Evolutionary conservation across 2,888 invertebrate species (phyloP).

Genomic region (Mythimna lalbum): DNA sequence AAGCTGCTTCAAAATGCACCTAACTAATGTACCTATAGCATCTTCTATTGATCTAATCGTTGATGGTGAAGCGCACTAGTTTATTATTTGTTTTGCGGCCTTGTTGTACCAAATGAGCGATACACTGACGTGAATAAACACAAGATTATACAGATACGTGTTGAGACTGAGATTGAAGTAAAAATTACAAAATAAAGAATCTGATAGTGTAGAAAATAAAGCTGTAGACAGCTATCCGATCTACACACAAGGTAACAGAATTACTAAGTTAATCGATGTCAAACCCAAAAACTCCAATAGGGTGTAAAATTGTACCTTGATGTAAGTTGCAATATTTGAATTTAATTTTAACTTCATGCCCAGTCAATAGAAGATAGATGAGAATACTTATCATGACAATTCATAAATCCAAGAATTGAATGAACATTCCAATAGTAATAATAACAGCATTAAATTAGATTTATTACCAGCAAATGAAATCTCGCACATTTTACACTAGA

Average conservation of each 20-base stretch:
- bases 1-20: too few relatives aligned
- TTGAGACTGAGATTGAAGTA: background rate
- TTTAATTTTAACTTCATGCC: constrained; percentile 4
- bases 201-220: background rate
- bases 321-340: background rate
- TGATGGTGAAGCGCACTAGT: too few relatives aligned
- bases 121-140: too few relatives aligned
- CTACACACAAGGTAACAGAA: background rate
- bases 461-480: constrained; percentile 38
- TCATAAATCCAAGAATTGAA: constrained; percentile 38
- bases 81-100: too few relatives aligned
- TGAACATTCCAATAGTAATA: constrained; percentile 26
- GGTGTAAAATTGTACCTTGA: background rate
- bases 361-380: constrained; percentile 22
- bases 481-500: constrained; percentile 42
- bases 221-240: background rate
- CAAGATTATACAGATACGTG: background rate
- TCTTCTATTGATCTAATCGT: too few relatives aligned
- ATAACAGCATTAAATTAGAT: constrained; percentile 37
- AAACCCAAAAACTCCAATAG: background rate
- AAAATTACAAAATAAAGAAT: background rate
- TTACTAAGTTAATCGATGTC: background rate
- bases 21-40: too few relatives aligned
- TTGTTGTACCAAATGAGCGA: too few relatives aligned
- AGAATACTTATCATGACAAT: constrained; percentile 7